Evolutionary conservation across 2,888 invertebrate species (phyloP).

Genomic region (Ectemnius lituratus): DNA sequence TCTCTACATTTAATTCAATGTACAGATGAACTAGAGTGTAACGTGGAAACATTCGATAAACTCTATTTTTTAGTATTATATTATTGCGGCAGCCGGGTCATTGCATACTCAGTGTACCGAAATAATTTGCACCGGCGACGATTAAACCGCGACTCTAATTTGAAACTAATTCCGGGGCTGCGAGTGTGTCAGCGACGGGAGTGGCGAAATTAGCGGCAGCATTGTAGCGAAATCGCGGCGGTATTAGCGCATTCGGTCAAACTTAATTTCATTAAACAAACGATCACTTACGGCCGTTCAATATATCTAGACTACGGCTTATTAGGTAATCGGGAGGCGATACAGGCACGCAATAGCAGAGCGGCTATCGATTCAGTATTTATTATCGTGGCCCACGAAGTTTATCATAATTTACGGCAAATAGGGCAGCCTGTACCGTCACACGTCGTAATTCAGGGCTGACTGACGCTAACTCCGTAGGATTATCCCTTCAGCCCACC

Average conservation of each 20-base stretch:
- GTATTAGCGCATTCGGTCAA: conserved; percentile 33
- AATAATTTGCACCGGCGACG: background rate
- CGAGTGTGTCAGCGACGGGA: background rate
- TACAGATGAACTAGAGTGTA: no score
- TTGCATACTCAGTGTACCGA: background rate
- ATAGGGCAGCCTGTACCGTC: conserved; percentile 59
- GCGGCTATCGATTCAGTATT: conserved; percentile 58
- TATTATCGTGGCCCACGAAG: conserved; percentile 56
- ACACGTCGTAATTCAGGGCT: conserved; percentile 71
- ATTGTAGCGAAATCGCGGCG: conserved; percentile 31
- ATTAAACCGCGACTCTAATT: conserved; percentile 7
- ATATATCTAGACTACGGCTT: conserved; percentile 36
- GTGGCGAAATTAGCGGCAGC: conserved; percentile 24
- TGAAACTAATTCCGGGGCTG: conserved; percentile 5
- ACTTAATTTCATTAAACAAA: conserved; percentile 37
- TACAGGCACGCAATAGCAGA: conserved; percentile 30
- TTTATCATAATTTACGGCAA: conserved; percentile 74
- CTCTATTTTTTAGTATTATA: no score
- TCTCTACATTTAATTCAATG: no score
- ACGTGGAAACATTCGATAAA: no score
- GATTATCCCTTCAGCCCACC: conserved; percentile 68
- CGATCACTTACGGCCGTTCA: conserved; percentile 40
- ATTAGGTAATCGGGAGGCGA: conserved; percentile 22
- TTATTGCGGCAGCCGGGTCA: no score
- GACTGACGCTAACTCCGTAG: conserved; percentile 73